Conservation (phyloP, 2,113 vertebrate genomes). For the Bubo scandiacus region DNA sequence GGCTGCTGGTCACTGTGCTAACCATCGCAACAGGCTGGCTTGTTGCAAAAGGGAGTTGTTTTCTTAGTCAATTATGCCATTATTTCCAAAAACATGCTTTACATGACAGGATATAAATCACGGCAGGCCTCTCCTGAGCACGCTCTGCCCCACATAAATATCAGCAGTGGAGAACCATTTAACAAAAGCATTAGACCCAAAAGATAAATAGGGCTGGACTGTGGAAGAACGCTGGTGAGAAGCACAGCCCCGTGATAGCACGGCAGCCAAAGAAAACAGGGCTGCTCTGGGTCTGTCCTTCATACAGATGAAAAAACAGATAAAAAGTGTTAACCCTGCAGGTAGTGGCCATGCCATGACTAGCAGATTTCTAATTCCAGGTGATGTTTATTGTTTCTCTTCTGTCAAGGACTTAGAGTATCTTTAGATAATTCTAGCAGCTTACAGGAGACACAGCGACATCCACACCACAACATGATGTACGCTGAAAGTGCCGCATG, state of each 20-base stretch:
- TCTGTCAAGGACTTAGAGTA: neutral
- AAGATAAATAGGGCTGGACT: neutral
- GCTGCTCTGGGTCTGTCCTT: neutral
- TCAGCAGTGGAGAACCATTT: neutral
- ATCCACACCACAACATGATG: accelerated
- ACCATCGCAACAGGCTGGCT: neutral
- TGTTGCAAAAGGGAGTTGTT: slow-evolving; percentile 19
- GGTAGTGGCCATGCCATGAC: neutral
- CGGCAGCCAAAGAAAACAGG: slow-evolving; percentile 15
- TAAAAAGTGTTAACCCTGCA: neutral
- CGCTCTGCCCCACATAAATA: slow-evolving; percentile 3
- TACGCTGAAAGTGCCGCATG: accelerated
- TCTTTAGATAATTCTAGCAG: neutral
- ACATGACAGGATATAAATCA: slow-evolving; percentile 12
- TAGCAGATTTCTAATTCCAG: neutral
- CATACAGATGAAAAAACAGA: neutral
- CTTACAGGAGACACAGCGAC: neutral
- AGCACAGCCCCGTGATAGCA: neutral
- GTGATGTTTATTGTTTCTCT: neutral
- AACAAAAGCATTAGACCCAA: neutral
- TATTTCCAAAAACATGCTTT: slow-evolving; percentile 33
- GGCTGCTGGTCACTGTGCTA: neutral
- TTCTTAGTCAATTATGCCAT: neutral
- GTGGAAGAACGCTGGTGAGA: neutral
- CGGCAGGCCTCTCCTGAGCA: neutral